Percentiles rank a stretch among this genome's conserved stretches.
Evolutionary conservation across 2,113 vertebrate species (phyloP).

Genomic region (Macquaria australasica): DNA sequence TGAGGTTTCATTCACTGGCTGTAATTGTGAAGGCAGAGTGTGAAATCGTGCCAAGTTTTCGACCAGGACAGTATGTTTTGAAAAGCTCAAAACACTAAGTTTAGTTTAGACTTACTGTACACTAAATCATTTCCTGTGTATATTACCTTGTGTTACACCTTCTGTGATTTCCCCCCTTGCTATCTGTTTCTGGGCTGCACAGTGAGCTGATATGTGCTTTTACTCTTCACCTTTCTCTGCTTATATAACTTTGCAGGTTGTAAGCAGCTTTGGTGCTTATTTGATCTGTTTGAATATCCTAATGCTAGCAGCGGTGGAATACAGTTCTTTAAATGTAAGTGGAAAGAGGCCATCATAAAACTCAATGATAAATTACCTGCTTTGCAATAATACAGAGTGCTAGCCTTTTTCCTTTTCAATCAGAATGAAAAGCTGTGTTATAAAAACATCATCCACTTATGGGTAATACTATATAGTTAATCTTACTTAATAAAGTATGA

Average conservation of each 20-base stretch:
- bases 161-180: too few relatives aligned
- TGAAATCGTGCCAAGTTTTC: not conserved
- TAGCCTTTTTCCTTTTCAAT: not conserved
- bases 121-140: not conserved
- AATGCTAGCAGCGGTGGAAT: not conserved
- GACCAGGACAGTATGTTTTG: not conserved
- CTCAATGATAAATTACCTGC: constrained; percentile 10
- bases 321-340: constrained; percentile 2
- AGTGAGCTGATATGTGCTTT: not conserved
- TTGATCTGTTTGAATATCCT: constrained; percentile 25
- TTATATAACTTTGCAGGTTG: constrained; percentile 54
- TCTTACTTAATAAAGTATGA: not conserved
- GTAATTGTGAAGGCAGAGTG: not conserved
- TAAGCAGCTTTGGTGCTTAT: constrained; percentile 51
- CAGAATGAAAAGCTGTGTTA: not conserved
- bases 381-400: constrained; percentile 4
- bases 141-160: not conserved
- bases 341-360: not conserved
- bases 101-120: too few relatives aligned
- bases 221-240: constrained; percentile 31
- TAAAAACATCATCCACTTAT: not conserved
- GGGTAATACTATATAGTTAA: not conserved
- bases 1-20: not conserved
- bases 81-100: not conserved
- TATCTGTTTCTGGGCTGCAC: not conserved